Evolutionary conservation across 2,113 vertebrate species (phyloP).

Genomic region (Cariama cristata): DNA sequence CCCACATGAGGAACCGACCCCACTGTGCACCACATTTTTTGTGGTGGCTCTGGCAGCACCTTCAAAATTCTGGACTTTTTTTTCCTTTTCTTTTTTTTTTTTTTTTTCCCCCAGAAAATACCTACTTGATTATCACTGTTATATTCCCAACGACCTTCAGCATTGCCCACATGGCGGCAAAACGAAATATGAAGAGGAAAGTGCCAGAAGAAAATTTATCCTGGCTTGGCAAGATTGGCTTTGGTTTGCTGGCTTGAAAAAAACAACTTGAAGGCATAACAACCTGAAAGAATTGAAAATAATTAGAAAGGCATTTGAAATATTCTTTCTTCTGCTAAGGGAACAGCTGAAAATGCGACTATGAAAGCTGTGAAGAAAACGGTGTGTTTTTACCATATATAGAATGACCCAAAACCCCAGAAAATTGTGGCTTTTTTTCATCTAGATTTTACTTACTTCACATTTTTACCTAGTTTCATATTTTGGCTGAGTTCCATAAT

Average conservation of each 20-base stretch:
- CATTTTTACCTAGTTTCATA: background rate
- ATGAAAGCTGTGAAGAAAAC: background rate
- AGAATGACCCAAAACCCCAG: background rate
- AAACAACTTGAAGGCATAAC: background rate
- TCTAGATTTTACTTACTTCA: constrained; percentile 7
- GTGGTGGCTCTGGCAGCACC: background rate
- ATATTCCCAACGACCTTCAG: background rate
- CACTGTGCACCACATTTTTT: background rate
- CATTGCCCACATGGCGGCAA: background rate
- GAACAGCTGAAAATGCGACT: background rate
- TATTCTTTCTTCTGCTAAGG: background rate
- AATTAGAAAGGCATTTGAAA: background rate
- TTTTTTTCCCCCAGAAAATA: rapidly evolving
- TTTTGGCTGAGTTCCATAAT: background rate
- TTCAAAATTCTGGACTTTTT: background rate
- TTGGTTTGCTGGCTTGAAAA: background rate
- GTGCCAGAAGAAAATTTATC: background rate
- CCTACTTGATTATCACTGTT: background rate
- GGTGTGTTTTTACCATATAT: background rate
- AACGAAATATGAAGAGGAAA: background rate
- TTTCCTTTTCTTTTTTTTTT: background rate
- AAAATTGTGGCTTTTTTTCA: background rate
- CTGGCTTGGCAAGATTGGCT: background rate
- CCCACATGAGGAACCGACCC: rapidly evolving
- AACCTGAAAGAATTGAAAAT: background rate